Evolutionary conservation across 2,888 invertebrate genomes (phyloP).

Genomic region (Physocephala rufipes): DNA sequence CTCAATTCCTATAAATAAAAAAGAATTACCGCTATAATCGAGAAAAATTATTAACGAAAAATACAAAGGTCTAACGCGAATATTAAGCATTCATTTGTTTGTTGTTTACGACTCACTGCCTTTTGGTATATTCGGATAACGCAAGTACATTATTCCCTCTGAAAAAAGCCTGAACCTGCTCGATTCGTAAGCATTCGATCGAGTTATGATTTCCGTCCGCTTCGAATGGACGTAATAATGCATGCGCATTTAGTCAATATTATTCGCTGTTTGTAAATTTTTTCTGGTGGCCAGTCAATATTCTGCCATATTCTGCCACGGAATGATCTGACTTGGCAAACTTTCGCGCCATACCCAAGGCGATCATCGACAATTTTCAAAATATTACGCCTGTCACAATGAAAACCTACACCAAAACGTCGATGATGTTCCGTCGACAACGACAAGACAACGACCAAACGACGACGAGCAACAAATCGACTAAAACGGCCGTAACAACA

Average conservation of each 20-base stretch:
- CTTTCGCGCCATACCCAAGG: background rate
- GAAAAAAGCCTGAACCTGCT: too few relatives aligned
- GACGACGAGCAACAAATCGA: conserved; percentile 45
- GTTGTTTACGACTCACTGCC: too few relatives aligned
- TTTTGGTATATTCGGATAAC: too few relatives aligned
- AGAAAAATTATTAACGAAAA: too few relatives aligned
- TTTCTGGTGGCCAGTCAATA: conserved; percentile 10
- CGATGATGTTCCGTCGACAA: background rate
- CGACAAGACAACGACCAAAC: background rate
- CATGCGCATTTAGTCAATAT: conserved; percentile 45
- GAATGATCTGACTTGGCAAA: background rate
- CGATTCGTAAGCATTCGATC: conserved; percentile 46
- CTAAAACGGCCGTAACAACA: background rate
- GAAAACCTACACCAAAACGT: conserved; percentile 1
- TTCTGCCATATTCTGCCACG: background rate
- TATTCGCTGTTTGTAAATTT: conserved; percentile 35
- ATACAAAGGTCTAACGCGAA: too few relatives aligned
- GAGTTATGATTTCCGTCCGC: conserved; percentile 60
- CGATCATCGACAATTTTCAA: background rate
- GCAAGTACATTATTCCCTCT: too few relatives aligned
- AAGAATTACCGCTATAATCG: too few relatives aligned
- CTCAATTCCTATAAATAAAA: too few relatives aligned
- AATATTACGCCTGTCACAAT: conserved; percentile 22
- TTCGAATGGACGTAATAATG: conserved; percentile 34
- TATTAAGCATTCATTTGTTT: too few relatives aligned